These are phyloP conservation scores for Imbricaverruca yamaguchii DNA, from an alignment of 2,888 invertebrate species.

Conservation along the genomic window DNA sequence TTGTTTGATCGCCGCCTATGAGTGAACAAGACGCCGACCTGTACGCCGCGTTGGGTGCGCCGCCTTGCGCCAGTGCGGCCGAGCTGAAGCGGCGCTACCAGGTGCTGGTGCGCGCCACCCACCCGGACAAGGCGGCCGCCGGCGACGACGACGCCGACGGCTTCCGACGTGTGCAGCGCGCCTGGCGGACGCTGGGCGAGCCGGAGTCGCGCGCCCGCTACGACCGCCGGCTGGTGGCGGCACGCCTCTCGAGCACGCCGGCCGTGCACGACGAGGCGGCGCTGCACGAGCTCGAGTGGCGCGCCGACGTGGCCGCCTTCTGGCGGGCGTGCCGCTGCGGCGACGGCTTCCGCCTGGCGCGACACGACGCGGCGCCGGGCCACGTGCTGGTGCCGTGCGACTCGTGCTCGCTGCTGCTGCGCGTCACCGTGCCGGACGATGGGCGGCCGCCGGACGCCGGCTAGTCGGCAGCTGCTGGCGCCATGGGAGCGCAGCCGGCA, in stretches of 20 bases:
- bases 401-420: slow-evolving; percentile 1
- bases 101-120: not conserved
- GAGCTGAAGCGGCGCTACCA: not conserved
- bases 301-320: not conserved
- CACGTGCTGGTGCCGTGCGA: not conserved
- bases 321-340: slow-evolving; percentile 8
- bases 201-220: not conserved
- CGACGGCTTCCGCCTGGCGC: not conserved
- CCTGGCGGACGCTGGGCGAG: not conserved
- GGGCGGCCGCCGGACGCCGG: not conserved
- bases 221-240: not conserved
- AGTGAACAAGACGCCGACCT: not conserved
- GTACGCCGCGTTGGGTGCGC: not conserved
- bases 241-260: not conserved
- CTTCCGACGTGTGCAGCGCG: not conserved
- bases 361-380: not conserved
- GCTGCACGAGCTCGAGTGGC: not conserved
- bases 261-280: not conserved
- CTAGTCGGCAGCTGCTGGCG: not conserved
- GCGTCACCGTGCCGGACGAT: not conserved
- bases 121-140: not conserved
- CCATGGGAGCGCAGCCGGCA: slow-evolving; percentile 5
- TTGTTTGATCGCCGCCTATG: too few species aligned
- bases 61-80: not conserved
- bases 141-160: not conserved